Conservation (phyloP, 2,797 vertebrate species). For the Phalanger gymnotis region DNA sequence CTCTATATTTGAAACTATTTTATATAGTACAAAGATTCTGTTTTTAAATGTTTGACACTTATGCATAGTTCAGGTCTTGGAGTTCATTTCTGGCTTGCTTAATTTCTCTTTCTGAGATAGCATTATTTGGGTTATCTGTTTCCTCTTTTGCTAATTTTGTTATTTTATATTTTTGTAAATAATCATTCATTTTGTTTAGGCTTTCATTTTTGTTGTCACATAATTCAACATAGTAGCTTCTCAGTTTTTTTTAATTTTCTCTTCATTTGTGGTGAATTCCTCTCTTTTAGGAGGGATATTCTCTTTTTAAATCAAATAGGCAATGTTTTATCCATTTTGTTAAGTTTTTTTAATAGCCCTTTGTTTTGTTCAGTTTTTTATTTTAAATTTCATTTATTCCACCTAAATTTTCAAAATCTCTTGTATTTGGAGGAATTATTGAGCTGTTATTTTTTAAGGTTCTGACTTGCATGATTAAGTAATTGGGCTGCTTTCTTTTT, state of each 20-base stretch:
- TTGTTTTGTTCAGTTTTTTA: not conserved
- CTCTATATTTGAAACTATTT: not conserved
- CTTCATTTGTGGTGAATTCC: not conserved
- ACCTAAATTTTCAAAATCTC: not conserved
- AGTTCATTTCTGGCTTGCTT: not conserved
- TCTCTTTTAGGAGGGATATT: not conserved
- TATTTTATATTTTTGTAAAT: not conserved
- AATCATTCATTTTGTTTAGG: not conserved
- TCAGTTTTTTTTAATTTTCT: not conserved
- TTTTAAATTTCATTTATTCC: not conserved
- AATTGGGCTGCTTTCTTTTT: not conserved
- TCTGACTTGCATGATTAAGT: not conserved
- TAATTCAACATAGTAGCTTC: not conserved
- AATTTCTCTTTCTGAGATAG: not conserved
- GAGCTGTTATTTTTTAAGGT: not conserved
- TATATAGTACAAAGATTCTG: not conserved
- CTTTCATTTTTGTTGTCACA: not conserved
- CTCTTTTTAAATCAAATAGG: not conserved
- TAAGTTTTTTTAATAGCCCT: not conserved
- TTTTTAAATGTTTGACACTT: not conserved
- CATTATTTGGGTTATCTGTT: not conserved
- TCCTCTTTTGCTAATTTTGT: not conserved
- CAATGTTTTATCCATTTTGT: not conserved
- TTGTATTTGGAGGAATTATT: not conserved
- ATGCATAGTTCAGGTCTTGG: not conserved